phyloP scores from a whole-genome alignment of 2,888 invertebrate genomes.

The Ophion ventricosus region DNA sequence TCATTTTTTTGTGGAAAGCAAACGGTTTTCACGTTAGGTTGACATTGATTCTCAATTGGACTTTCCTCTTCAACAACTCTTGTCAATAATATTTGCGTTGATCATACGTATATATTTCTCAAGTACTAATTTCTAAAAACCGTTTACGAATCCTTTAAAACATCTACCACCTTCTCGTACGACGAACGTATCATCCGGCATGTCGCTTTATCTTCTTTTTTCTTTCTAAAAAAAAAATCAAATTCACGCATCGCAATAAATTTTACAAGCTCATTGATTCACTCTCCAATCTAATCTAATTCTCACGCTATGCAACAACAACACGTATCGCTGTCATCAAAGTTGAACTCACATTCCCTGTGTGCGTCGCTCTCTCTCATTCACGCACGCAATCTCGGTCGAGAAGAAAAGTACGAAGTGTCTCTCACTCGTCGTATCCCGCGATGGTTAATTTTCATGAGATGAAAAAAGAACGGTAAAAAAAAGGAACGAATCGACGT shows the following conservation, averaged over 20 bases:
- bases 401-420: conserved; percentile 33
- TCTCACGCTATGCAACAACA: conserved; percentile 44
- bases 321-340: conserved; percentile 37
- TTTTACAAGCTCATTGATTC: conserved; percentile 45
- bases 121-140: neutral
- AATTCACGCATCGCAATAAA: conserved; percentile 46
- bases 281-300: conserved; percentile 56
- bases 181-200: conserved; percentile 61
- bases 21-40: too few species aligned
- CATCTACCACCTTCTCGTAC: conserved; percentile 51
- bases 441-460: conserved; percentile 7
- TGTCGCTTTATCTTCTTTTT: conserved; percentile 55
- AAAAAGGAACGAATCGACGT: neutral
- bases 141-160: neutral
- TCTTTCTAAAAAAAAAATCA: conserved; percentile 3
- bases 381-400: conserved; percentile 46
- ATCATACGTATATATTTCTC: too few species aligned
- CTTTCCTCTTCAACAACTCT: neutral
- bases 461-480: conserved; percentile 5
- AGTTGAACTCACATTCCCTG: neutral
- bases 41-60: neutral
- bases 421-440: neutral
- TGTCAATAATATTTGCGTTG: too few species aligned
- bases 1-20: too few species aligned
- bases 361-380: conserved; percentile 46